Percentiles rank a stretch among this genome's conserved stretches.
Conservation (phyloP, 2,113 vertebrate genomes). For the Meleagris gallopavo region DNA sequence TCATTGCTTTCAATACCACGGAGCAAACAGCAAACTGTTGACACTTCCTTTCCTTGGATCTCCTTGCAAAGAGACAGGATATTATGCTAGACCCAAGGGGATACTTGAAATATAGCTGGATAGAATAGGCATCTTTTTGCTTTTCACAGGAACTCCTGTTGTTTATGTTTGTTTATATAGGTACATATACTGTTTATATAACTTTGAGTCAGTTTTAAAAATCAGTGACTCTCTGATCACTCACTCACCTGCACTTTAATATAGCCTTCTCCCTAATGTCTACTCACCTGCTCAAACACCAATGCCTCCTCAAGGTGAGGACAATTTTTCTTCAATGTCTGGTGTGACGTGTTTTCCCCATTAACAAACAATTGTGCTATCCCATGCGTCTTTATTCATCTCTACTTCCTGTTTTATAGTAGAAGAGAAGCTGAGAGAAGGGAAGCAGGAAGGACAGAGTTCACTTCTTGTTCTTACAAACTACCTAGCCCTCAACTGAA, state of each 20-base stretch:
- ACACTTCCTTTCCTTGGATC: background rate
- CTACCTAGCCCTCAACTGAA: background rate
- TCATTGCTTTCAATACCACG: background rate
- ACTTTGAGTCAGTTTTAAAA: background rate
- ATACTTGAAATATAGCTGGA: background rate
- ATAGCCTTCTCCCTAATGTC: background rate
- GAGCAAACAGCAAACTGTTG: background rate
- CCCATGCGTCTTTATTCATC: background rate
- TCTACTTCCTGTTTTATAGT: background rate
- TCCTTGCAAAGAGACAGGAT: background rate
- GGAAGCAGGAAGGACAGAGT: constrained; percentile 19
- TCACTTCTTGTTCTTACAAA: background rate
- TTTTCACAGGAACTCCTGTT: background rate
- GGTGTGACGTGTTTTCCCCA: background rate
- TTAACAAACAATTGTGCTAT: background rate
- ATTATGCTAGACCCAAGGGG: background rate
- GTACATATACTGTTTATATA: background rate
- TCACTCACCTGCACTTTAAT: background rate
- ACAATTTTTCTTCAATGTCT: background rate
- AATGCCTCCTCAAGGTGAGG: background rate
- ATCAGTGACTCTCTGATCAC: background rate
- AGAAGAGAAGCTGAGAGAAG: background rate
- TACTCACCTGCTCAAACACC: background rate
- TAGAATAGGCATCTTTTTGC: background rate
- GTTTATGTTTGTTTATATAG: background rate